These are phyloP conservation scores for Melanargia galathea DNA, from an alignment of 2,888 invertebrate species.

Conservation along the genomic window DNA sequence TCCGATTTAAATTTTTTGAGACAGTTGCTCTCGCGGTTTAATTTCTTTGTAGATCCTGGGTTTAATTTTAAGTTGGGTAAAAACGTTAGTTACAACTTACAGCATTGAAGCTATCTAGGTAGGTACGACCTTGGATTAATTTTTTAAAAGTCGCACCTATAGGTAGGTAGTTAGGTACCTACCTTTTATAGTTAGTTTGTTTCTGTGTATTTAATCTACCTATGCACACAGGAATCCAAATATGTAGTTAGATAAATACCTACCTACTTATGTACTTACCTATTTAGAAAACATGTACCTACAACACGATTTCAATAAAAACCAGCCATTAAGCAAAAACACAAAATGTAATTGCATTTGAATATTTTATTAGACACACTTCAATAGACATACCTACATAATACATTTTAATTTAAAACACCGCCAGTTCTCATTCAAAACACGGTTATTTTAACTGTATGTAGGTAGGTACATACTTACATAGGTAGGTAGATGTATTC, in stretches of 20 bases:
- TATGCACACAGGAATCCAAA: not conserved
- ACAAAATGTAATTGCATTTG: slow-evolving; percentile 24
- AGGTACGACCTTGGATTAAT: too few species aligned
- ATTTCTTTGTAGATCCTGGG: too few species aligned
- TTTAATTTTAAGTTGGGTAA: too few species aligned
- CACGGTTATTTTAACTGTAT: slow-evolving; percentile 38
- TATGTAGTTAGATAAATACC: not conserved
- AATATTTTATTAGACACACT: slow-evolving; percentile 28
- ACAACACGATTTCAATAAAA: not conserved
- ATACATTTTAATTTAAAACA: slow-evolving; percentile 18
- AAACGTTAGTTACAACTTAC: too few species aligned
- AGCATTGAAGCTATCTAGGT: too few species aligned
- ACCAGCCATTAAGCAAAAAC: slow-evolving; percentile 22
- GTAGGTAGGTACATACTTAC: not conserved
- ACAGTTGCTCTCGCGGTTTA: too few species aligned
- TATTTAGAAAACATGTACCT: not conserved
- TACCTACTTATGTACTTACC: not conserved
- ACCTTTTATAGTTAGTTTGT: too few species aligned
- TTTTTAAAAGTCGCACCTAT: too few species aligned
- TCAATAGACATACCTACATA: slow-evolving; percentile 10
- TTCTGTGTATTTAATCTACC: too few species aligned
- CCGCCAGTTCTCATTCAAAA: slow-evolving; percentile 38
- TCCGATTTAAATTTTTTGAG: too few species aligned
- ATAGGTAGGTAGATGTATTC: not conserved
- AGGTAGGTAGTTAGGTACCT: too few species aligned